Conservation (phyloP, 92 coral and sea anemone species). For the Phenganax subtilis region DNA sequence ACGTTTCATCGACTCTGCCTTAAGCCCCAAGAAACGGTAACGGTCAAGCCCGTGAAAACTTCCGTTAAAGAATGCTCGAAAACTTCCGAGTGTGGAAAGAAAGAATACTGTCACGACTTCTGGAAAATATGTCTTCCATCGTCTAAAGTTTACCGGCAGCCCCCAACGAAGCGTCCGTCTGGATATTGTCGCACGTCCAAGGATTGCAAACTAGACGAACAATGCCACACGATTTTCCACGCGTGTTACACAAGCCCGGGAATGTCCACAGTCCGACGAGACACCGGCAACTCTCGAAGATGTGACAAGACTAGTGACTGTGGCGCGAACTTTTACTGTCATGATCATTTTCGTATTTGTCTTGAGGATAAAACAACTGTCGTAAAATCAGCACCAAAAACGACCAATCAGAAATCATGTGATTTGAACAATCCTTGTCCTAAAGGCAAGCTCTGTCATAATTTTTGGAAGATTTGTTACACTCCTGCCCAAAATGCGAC, state of each 20-base stretch:
- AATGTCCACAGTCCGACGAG: constrained; percentile 17
- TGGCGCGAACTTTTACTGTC: constrained; percentile 27
- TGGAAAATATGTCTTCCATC: constrained; percentile 34
- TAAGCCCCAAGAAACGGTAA: neutral
- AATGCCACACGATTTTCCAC: constrained; percentile 34
- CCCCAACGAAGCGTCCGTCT: constrained; percentile 28
- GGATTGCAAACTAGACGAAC: constrained; percentile 10
- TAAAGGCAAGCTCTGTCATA: constrained; percentile 25
- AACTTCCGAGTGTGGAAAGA: constrained; percentile 11
- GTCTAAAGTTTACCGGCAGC: neutral
- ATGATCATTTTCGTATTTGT: constrained; percentile 26
- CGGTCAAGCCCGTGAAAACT: constrained; percentile 23
- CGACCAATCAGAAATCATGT: neutral
- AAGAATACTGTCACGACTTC: constrained; percentile 21
- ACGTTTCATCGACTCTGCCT: constrained; percentile 22
- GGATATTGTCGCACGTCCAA: constrained; percentile 18
- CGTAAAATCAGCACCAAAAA: neutral
- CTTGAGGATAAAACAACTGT: neutral
- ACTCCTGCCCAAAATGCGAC: constrained; percentile 5
- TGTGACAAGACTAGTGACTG: neutral
- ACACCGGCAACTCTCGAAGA: constrained; percentile 9
- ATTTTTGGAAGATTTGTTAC: constrained; percentile 30
- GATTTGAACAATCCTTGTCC: neutral
- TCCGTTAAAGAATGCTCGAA: constrained; percentile 11
- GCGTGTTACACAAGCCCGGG: constrained; percentile 28